Evolutionary conservation across 2,888 invertebrate genomes (phyloP), one percentile per base, ranked within the genome.

Genomic region (Seira ritae): DNA sequence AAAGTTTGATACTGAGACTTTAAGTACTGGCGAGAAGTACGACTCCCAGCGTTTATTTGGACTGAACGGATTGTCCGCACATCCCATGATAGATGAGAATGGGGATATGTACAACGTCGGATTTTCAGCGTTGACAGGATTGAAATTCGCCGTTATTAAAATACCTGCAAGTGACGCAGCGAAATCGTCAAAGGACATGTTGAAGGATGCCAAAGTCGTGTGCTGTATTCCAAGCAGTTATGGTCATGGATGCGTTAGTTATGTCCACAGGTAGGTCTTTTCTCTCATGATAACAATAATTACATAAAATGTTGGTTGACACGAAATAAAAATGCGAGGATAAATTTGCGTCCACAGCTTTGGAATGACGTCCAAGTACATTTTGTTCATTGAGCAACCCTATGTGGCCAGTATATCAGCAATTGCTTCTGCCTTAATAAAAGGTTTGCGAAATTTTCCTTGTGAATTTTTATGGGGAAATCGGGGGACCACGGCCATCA

Each of bases 311-410:
- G n/a, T n/a, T n/a, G n/a, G n/a, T n/a, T n/a, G n/a, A n/a, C n/a
- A n/a, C n/a, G n/a, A n/a, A n/a, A n/a, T n/a, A n/a, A n/a, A n/a
- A n/a, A n/a, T n/a, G n/a, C n/a, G n/a, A n/a, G n/a, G n/a, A n/a
- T n/a, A n/a, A n/a, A n/a, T n/a, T 1, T 93, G 92, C 89, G 90
- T 91, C 4, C 31, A 93, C 89, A 92, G 92, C 84, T 93, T 93
- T 87, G 92, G 91, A 17, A 91, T 93, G 90, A 91, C 92, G 0
- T 91, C 92, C 81, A 92, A 92, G 84, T 92, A 92, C 89, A 89
- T 92, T 24, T 89, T 93, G 8, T 90, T 92, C 79, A 89, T 92
- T 65, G 93, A 93, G 87, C 92, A 92, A 84, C 92, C 93, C 0
- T 89, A 92, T 66, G 87, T 91, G 0, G 90, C 91, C 66, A 91